These are phyloP conservation scores for Andrena hattorfiana DNA, from an alignment of 2,888 invertebrate species.

Conservation along the genomic window DNA sequence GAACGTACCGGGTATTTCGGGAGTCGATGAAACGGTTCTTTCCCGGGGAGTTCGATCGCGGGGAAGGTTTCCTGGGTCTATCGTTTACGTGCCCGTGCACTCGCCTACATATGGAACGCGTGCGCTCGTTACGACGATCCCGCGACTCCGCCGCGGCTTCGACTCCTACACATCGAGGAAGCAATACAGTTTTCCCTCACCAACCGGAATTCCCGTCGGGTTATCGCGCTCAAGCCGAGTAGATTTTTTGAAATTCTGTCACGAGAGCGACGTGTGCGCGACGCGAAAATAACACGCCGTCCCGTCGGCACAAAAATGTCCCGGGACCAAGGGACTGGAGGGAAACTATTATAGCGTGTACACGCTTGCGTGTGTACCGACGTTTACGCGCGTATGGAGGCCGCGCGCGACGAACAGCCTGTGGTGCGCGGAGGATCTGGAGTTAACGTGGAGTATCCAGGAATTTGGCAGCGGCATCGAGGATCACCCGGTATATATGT, in stretches of 20 bases:
- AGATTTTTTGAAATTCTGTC: constrained; percentile 34
- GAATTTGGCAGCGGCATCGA: constrained; percentile 44
- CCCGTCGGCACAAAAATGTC: neutral
- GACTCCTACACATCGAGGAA: neutral
- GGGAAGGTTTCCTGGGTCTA: constrained; percentile 13
- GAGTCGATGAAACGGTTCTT: constrained; percentile 39
- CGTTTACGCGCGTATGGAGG: neutral
- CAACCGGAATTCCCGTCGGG: constrained; percentile 23
- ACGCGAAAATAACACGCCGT: constrained; percentile 7
- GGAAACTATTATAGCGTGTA: neutral
- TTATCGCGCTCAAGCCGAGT: neutral
- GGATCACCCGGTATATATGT: constrained; percentile 30
- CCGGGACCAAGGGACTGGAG: too few species aligned
- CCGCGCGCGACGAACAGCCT: neutral
- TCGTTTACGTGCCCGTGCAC: constrained; percentile 29
- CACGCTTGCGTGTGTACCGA: neutral
- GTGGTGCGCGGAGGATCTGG: constrained; percentile 8
- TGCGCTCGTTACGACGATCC: constrained; percentile 20
- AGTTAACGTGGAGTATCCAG: constrained; percentile 7
- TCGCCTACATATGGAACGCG: constrained; percentile 33
- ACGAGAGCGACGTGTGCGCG: neutral
- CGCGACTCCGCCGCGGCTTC: constrained; percentile 11
- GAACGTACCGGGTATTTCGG: constrained; percentile 37
- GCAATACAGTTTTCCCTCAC: constrained; percentile 26
- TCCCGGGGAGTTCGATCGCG: constrained; percentile 37